phyloP scores from a whole-genome alignment of 2,113 vertebrate species.

The Manacus vitellinus region DNA sequence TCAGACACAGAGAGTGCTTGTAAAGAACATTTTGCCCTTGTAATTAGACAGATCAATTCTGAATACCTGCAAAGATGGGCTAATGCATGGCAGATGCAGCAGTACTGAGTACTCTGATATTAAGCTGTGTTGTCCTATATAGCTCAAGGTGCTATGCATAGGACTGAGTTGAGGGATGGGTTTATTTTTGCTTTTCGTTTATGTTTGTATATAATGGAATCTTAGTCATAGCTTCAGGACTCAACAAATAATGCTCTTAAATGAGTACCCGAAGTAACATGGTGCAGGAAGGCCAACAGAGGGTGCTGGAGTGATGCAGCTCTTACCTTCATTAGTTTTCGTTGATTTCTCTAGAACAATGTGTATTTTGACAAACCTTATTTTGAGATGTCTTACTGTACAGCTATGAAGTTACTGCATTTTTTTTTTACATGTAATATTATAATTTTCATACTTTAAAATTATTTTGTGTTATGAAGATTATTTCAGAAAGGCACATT shows the following conservation, averaged over 20 bases:
- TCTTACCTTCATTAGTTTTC: neutral
- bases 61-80: neutral
- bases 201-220: neutral
- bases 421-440: neutral
- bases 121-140: neutral
- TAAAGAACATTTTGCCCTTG: neutral
- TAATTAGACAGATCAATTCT: neutral
- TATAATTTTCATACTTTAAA: neutral
- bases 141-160: neutral
- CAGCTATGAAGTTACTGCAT: neutral
- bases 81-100: neutral
- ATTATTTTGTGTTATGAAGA: neutral
- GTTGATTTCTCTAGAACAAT: neutral
- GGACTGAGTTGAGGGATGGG: neutral
- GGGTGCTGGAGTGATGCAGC: constrained; percentile 53
- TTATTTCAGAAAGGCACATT: neutral
- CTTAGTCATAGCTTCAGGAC: neutral
- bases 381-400: neutral
- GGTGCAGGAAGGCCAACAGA: constrained; percentile 52
- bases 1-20: neutral
- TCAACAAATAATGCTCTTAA: neutral
- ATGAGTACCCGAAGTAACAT: neutral
- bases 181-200: neutral
- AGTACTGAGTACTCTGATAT: neutral
- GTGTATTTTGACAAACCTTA: neutral